Evolutionary conservation across 2,888 invertebrate genomes (phyloP), one percentile per base, ranked within the genome.

Genomic region (Nymphalis urticae): DNA sequence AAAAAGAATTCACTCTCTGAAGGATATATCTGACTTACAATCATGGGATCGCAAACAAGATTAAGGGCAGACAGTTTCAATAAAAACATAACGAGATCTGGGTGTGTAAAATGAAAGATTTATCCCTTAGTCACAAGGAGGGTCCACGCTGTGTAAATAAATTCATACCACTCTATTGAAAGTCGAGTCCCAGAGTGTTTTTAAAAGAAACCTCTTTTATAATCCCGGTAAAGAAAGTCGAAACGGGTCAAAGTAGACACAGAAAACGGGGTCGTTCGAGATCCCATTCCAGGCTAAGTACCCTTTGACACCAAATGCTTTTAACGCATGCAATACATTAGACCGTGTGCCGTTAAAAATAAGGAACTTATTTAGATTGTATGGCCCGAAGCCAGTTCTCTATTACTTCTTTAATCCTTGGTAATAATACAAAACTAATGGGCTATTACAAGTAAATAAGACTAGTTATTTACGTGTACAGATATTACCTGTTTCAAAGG

Each of bases 21-120:
- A 5, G 17, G 54, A 56, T 17, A 32, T 8, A 56, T 32, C 7
- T 17, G 54, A 27, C 54, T 32, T 7, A 56, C 27, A 32, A 9
- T 17, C 50, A 66, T 51, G 54, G 27, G 36, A 72, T 16, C 27
- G 27, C 48, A 62, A 69, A 69, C 27, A 69, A 64, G 53, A 67
- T 62, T 82, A 82, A 80, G 77, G 77, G 75, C 67, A 74, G 73
- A 74, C 75, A 78, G 79, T 82, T 85, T 83, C 85, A 85, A 87
- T 87, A 85, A 86, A 72, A 86, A 84, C 78, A 84, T 87, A 85
- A 88, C 83, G 80, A 83, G 80, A 82, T 79, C 78, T 79, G 76
- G 71, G 80, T 80, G 84, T 85, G 85, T 85, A 83, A 88, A 86
- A 87, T 84, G 81, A 86, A 88, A 86, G 85, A 86, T 89, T 88